Evolutionary conservation across 2,113 vertebrate genomes (phyloP).

Genomic region (Excalfactoria chinensis): DNA sequence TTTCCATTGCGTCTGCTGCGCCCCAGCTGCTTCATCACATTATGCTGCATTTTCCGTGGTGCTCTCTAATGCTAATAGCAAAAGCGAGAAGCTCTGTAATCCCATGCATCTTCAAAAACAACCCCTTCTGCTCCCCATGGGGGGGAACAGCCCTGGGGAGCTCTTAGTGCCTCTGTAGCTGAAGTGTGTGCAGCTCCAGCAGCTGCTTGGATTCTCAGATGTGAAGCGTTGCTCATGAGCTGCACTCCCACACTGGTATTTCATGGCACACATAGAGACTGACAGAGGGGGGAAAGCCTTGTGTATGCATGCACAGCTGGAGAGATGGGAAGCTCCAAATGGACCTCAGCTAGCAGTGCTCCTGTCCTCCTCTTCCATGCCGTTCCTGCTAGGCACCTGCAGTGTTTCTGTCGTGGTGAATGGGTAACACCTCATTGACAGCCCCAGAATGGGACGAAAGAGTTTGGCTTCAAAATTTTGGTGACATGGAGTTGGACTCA

Average conservation of each 20-base stretch:
- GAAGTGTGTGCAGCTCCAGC: neutral
- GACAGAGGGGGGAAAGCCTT: rapidly evolving
- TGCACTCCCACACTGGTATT: neutral
- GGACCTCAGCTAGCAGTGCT: rapidly evolving
- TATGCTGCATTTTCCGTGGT: neutral
- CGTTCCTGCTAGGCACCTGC: rapidly evolving
- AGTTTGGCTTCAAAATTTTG: neutral
- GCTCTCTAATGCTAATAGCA: neutral
- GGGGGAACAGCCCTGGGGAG: neutral
- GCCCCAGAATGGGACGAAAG: rapidly evolving
- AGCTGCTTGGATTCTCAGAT: rapidly evolving
- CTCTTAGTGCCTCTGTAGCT: neutral
- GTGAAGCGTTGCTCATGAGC: rapidly evolving
- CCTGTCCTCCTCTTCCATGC: neutral
- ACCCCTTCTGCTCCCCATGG: neutral
- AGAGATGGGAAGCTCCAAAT: neutral
- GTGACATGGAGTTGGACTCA: neutral
- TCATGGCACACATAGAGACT: rapidly evolving
- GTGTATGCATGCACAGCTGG: too few species aligned
- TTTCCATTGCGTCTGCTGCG: neutral
- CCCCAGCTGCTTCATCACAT: conserved; percentile 18
- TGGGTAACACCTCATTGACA: neutral
- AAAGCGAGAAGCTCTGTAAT: neutral
- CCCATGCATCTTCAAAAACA: neutral
- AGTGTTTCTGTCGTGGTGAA: rapidly evolving